Evolutionary conservation across 1,140 invertebrate species (phyloP), one percentile per base, ranked within the genome.

Genomic region (Leptinotarsa texana): DNA sequence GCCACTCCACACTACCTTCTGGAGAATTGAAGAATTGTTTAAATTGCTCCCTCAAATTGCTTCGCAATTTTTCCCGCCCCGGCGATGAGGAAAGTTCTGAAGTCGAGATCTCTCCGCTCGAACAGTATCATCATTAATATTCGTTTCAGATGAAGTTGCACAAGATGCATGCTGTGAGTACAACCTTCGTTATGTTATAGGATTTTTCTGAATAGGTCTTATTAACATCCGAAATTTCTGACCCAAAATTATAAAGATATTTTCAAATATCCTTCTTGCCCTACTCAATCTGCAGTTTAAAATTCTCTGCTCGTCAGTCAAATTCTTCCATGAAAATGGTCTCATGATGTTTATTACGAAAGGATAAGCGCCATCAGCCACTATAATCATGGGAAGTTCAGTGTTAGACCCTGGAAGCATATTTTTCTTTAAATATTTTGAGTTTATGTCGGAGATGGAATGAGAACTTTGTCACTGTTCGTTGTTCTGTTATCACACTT

Each of bases 281-380:
- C 84, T 78, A 67, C 79, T 84, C 73, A 86, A 77, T 68, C 82
- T 6, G 69, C 88, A 88, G 74, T 88, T 87, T 78, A 84, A 88
- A 70, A 87, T 80, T 73, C 80, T 73, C 42, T 73, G 21, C 21
- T 73, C 42, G 66, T 74, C n/a, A 51, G 42, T 27, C 24, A 68
- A 69, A 51, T 74, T 68, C 22, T 74, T 69, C n/a, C 51, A 22
- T 11, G 42, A 49, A 63, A 24, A 72, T 61, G 70, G 51, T 42
- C 51, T 72, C 51, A 62, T 62, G 18, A 62, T 62, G 22, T 62
- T 62, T 42, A 5, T 22, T 21, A 2, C 63, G n/a, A 63, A 24
- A 33, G 49, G 47, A 69, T 61, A 69, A 5, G 66, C 48, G 8
- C 69, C 66, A 69, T 74, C 66, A 47, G 73, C 47, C 3, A 74